Base-by-base conservation (phyloP, 2,888 invertebrate genomes). In the Drosophila mettleri region DNA sequence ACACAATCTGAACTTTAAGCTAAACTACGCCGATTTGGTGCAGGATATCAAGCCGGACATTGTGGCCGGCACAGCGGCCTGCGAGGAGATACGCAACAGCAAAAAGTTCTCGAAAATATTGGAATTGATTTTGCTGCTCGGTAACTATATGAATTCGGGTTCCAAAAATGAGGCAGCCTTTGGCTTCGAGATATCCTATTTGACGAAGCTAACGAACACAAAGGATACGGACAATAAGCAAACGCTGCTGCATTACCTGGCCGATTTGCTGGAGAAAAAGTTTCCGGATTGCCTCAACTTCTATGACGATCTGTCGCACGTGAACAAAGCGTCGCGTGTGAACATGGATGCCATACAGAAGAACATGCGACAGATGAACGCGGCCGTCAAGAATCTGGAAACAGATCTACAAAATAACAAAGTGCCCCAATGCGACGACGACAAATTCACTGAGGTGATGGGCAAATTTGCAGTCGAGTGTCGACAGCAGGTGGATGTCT, bases 61-160 rank as follows among this genome's bases (percentile, higher is more conserved):
- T 89, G 98, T 99, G 0, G 96, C 98, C 0, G 98, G 97, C 0
- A 98, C 98, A 2, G 98, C 98, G 0, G 99, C 99, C 0, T 98
- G 99, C 86, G 98, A 99, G 87, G 98, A 99, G 92, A 95, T 98
- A 2, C 96, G 96, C 81, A 95, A 95, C 29, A 98, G 98, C 87
- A 95, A 95, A 74, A 98, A 98, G 89, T 98, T 99, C 92, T 96
- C 96, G 1, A 96, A 95, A 91, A 95, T 99, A 52, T 92, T 99
- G 14, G 97, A 99, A 91, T 93, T 99, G 0, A 94, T 99, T 67
- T 93, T 99, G 0, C 92, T 98, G 12, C 93, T 99, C 22, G 99
- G 99, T 4, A 99, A 99, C 93, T 98, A 97, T 89, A 97, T 99
- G 97, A 99, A 99, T 92, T 95, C 97, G 0, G 98, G 98, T 0